These are phyloP conservation scores for Polymixis flavicincta DNA, from an alignment of 2,888 invertebrate genomes.

Conservation along the genomic window DNA sequence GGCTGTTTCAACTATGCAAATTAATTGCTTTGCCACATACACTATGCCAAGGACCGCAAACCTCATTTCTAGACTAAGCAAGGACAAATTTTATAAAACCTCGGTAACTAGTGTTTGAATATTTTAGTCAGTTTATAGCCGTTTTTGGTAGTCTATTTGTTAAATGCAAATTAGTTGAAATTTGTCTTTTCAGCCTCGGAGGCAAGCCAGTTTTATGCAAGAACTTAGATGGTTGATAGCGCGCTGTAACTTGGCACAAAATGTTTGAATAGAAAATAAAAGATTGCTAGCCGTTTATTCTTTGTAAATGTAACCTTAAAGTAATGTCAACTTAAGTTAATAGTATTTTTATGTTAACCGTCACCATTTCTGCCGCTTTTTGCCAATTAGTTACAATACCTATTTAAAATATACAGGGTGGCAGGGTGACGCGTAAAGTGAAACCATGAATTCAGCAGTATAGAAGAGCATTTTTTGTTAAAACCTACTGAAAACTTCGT, in stretches of 20 bases:
- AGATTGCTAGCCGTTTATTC: background rate
- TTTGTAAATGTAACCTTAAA: background rate
- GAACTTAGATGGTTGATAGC: slow-evolving; percentile 29
- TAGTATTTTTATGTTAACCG: background rate
- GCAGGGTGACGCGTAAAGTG: no score
- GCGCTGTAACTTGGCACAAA: background rate
- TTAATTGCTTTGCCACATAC: slow-evolving; percentile 77
- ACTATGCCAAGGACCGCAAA: slow-evolving; percentile 69
- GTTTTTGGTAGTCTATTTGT: slow-evolving; percentile 46
- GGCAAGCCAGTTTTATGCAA: slow-evolving; percentile 22
- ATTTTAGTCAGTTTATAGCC: slow-evolving; percentile 49
- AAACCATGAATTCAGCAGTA: no score
- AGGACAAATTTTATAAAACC: slow-evolving; percentile 51
- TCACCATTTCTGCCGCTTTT: no score
- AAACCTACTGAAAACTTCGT: no score
- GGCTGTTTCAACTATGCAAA: slow-evolving; percentile 81
- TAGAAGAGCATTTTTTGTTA: no score
- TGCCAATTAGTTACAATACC: background rate
- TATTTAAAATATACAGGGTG: no score
- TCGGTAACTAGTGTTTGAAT: slow-evolving; percentile 48
- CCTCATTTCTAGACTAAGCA: slow-evolving; percentile 69
- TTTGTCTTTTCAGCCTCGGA: slow-evolving; percentile 40
- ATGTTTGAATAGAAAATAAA: slow-evolving; percentile 9
- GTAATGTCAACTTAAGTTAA: background rate
- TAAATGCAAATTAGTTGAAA: slow-evolving; percentile 52